phyloP scores from a whole-genome alignment of 2,888 invertebrate species.

The Cabera pusaria region DNA sequence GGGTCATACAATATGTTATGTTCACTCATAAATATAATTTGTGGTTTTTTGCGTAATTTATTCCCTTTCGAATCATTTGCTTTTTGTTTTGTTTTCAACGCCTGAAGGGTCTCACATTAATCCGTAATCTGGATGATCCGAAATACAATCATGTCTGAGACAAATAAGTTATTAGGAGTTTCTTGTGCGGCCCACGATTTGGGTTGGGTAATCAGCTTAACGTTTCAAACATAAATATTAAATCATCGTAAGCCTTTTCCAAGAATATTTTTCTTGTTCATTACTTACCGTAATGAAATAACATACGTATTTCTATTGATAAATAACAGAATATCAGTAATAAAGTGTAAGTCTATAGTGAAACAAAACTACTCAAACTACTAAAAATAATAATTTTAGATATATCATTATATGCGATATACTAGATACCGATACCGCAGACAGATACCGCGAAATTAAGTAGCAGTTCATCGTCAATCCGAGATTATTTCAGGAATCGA shows the following conservation, averaged over 20 bases:
- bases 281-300: constrained; percentile 1
- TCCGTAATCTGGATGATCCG: constrained; percentile 66
- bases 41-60: constrained; percentile 20
- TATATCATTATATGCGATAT: too few relatives aligned
- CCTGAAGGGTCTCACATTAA: constrained; percentile 44
- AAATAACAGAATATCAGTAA: too few relatives aligned
- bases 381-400: too few relatives aligned
- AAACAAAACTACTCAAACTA: too few relatives aligned
- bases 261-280: not conserved
- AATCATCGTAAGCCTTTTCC: constrained; percentile 7
- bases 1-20: constrained; percentile 22
- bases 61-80: constrained; percentile 21
- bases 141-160: constrained; percentile 55
- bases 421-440: too few relatives aligned
- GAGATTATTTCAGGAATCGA: too few relatives aligned
- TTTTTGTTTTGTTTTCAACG: constrained; percentile 32
- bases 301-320: too few relatives aligned
- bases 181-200: constrained; percentile 43
- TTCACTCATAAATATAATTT: too few relatives aligned
- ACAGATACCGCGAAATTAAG: too few relatives aligned
- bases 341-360: too few relatives aligned
- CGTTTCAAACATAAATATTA: constrained; percentile 27
- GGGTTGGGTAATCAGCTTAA: constrained; percentile 36
- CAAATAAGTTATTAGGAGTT: constrained; percentile 52
- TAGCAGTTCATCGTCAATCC: too few relatives aligned